phyloP scores from a whole-genome alignment of 2,113 vertebrate genomes.

The Cyprinodon brontotheroides region DNA sequence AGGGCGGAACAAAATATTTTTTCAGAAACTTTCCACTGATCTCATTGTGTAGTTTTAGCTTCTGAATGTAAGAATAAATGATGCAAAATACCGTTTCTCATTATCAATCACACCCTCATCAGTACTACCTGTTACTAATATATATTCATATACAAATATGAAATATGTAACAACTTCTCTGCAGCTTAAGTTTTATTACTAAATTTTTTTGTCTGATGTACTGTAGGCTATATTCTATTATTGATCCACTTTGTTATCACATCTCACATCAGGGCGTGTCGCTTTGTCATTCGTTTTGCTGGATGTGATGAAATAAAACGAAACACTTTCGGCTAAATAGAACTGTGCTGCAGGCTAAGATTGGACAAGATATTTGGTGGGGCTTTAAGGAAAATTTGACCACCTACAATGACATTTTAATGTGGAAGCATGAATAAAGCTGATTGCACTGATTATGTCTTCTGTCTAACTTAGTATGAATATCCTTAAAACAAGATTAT shows the following conservation, averaged over 20 bases:
- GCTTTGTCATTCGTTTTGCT: slow-evolving; percentile 65
- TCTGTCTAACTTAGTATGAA: too few relatives aligned
- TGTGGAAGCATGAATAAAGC: not conserved
- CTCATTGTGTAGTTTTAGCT: slow-evolving; percentile 44
- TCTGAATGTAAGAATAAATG: slow-evolving; percentile 51
- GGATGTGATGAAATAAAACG: slow-evolving; percentile 44
- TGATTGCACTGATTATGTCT: too few relatives aligned
- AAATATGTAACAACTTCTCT: slow-evolving; percentile 48
- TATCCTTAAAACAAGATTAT: not conserved
- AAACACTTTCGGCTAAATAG: slow-evolving; percentile 49
- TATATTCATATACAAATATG: slow-evolving; percentile 11
- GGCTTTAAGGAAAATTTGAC: slow-evolving; percentile 38
- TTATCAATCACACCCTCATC: slow-evolving; percentile 65
- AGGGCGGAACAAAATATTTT: slow-evolving; percentile 40
- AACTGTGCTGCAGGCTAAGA: slow-evolving; percentile 49
- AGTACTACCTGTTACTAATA: slow-evolving; percentile 45
- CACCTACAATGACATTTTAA: slow-evolving; percentile 19
- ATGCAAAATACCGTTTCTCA: slow-evolving; percentile 45
- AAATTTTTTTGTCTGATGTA: slow-evolving; percentile 68
- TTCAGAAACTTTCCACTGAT: slow-evolving; percentile 45
- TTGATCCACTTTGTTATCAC: slow-evolving; percentile 73
- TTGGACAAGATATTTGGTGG: slow-evolving; percentile 14
- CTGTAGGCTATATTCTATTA: slow-evolving; percentile 73
- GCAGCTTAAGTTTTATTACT: slow-evolving; percentile 65
- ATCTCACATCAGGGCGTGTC: slow-evolving; percentile 71